Conservation (phyloP, 2,113 vertebrate genomes). For the Ivindomyrus marchei region DNA sequence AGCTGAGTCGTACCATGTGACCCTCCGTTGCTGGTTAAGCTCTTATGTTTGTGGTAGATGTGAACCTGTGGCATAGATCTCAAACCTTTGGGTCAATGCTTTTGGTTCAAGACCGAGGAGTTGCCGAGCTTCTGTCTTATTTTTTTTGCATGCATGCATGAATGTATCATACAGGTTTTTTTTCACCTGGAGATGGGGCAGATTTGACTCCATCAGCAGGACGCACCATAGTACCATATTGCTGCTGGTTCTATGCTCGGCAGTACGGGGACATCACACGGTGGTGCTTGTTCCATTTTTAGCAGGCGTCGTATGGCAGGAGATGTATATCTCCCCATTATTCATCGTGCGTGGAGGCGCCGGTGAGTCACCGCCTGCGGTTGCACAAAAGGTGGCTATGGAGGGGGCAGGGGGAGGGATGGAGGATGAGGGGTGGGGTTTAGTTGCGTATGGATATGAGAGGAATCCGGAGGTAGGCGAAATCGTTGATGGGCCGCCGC, state of each 20-base stretch:
- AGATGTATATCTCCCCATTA: slow-evolving; percentile 2
- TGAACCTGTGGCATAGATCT: not conserved
- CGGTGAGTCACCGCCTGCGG: slow-evolving; percentile 1
- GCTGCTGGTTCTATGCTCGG: not conserved
- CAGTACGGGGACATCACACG: not conserved
- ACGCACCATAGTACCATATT: not conserved
- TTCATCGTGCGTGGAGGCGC: not conserved
- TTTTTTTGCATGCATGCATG: not conserved
- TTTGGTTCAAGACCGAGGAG: not conserved
- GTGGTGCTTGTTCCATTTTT: not conserved
- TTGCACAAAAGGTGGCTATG: not conserved
- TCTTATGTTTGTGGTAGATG: not conserved
- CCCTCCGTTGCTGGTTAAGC: not conserved
- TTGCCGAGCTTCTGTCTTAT: not conserved
- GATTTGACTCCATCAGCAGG: not conserved
- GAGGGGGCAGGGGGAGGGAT: not conserved
- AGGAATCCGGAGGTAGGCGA: not conserved
- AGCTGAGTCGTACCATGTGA: not conserved
- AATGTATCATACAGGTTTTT: not conserved
- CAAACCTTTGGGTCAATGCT: not conserved
- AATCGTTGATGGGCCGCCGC: not conserved
- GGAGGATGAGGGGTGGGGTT: not conserved
- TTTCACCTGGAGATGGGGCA: not conserved
- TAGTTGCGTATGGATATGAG: not conserved
- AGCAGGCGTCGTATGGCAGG: not conserved